Conservation (phyloP, 2,888 invertebrate genomes). For the Drosophila mettleri region DNA sequence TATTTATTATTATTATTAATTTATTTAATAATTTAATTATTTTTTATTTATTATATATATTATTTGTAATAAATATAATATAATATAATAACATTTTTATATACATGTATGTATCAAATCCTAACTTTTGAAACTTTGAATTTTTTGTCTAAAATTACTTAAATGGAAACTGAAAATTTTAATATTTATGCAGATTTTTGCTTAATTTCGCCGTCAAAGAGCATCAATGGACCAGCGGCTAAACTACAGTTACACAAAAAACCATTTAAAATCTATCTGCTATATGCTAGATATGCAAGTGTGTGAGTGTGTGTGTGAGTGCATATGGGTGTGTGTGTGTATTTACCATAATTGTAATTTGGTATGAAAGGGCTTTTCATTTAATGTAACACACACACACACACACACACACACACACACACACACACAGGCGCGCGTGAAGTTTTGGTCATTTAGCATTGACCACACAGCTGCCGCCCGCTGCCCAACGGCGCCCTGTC, state of each 20-base stretch:
- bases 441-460: conserved; percentile 57
- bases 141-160: background rate
- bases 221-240: conserved; percentile 46
- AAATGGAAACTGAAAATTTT: background rate
- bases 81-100: background rate
- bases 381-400: conserved; percentile 58
- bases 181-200: conserved; percentile 44
- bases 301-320: conserved; percentile 2
- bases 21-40: too few relatives aligned
- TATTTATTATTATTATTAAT: too few relatives aligned
- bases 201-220: conserved; percentile 47
- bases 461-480: conserved; percentile 31
- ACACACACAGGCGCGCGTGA: conserved; percentile 10
- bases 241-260: conserved; percentile 38
- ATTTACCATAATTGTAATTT: conserved; percentile 75
- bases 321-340: conserved; percentile 18
- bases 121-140: background rate
- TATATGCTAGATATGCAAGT: background rate
- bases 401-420: conserved; percentile 7
- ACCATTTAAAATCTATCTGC: conserved; percentile 29
- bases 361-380: conserved; percentile 68
- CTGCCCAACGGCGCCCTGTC: background rate
- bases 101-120: background rate
- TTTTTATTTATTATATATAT: too few relatives aligned
- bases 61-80: background rate